These are phyloP conservation scores for Erpornis zantholeuca DNA, from an alignment of 2,113 vertebrate species.

Conservation along the genomic window DNA sequence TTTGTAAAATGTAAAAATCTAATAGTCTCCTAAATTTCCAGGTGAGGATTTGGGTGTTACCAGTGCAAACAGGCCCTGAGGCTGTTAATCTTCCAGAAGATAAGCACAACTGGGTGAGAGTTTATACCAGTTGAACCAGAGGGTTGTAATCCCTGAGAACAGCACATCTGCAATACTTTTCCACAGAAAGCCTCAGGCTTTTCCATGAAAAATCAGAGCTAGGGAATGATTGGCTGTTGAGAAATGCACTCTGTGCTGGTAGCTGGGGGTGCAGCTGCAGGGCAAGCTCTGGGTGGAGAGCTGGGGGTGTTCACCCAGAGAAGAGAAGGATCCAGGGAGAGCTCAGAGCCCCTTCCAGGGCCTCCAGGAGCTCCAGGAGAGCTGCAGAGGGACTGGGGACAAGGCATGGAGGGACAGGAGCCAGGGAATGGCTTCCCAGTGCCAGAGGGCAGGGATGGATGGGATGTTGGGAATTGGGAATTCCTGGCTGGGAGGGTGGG, in stretches of 20 bases:
- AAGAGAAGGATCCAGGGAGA: too few species aligned
- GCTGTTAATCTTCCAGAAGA: not conserved
- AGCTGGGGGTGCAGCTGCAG: too few species aligned
- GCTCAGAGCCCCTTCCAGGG: not conserved
- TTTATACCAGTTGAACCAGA: fast-evolving
- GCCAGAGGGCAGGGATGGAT: not conserved
- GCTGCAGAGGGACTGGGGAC: not conserved
- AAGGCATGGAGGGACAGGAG: not conserved
- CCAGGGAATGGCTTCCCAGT: not conserved
- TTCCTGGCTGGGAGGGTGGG: not conserved
- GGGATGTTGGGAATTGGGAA: not conserved
- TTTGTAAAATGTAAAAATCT: not conserved
- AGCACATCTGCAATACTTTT: fast-evolving
- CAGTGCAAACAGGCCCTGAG: not conserved
- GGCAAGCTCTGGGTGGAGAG: not conserved
- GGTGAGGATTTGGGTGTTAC: not conserved
- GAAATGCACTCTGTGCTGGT: not conserved
- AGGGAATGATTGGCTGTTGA: not conserved
- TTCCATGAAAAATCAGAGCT: not conserved
- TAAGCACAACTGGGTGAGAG: not conserved
- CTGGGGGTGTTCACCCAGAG: too few species aligned
- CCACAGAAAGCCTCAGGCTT: not conserved
- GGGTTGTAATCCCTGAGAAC: fast-evolving
- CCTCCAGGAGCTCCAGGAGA: not conserved
- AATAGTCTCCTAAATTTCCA: fast-evolving